These are phyloP conservation scores for Eurystomus gularis DNA, from an alignment of 2,113 vertebrate species.

Conservation along the genomic window DNA sequence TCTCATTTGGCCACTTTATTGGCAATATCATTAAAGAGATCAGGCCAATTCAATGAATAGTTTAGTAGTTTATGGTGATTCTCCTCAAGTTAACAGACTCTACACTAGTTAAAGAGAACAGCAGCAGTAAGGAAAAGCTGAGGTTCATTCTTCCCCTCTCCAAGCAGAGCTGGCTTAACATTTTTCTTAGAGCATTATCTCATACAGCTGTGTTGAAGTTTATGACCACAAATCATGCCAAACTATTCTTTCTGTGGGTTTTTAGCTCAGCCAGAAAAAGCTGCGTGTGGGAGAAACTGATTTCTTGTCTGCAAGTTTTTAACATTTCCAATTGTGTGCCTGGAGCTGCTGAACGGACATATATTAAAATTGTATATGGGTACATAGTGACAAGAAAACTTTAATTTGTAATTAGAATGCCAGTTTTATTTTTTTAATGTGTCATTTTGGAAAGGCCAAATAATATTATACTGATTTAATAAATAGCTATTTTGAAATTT, in stretches of 20 bases:
- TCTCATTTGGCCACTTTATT: not conserved
- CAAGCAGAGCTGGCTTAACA: not conserved
- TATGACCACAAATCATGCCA: conserved; percentile 26
- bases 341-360: not conserved
- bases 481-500: not conserved
- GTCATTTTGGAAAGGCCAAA: not conserved
- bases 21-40: not conserved
- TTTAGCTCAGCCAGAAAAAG: conserved; percentile 46
- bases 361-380: not conserved
- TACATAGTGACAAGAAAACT: not conserved
- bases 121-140: not conserved
- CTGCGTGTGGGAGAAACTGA: conserved; percentile 9
- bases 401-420: not conserved
- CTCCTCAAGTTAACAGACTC: not conserved
- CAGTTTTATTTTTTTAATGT: not conserved
- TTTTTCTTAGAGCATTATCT: not conserved
- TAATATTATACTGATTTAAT: not conserved
- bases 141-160: not conserved
- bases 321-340: not conserved
- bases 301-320: not conserved
- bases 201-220: not conserved
- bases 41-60: not conserved
- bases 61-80: not conserved
- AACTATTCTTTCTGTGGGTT: conserved; percentile 17
- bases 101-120: not conserved